These are phyloP conservation scores for Cheilosia soror DNA, from an alignment of 2,888 invertebrate genomes.

Conservation along the genomic window DNA sequence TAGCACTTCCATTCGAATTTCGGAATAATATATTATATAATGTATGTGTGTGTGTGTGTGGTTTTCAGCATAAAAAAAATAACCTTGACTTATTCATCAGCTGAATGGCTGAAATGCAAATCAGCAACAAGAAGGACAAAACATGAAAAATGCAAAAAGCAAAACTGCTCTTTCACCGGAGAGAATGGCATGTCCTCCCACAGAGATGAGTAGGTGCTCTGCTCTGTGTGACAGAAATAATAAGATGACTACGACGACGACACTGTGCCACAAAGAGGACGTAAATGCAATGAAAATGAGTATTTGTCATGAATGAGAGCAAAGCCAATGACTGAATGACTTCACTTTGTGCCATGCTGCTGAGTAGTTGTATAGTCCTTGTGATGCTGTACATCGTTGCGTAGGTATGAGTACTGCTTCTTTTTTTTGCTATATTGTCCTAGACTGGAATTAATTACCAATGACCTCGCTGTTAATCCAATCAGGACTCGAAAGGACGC, in stretches of 20 bases:
- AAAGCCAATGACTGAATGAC: slow-evolving; percentile 60
- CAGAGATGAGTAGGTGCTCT: not conserved
- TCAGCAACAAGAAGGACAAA: slow-evolving; percentile 18
- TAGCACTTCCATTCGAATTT: slow-evolving; percentile 27
- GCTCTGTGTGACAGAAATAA: slow-evolving; percentile 26
- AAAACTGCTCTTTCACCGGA: slow-evolving; percentile 9
- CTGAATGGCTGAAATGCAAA: slow-evolving; percentile 49
- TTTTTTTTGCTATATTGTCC: not conserved
- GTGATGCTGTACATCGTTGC: not conserved
- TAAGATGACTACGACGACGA: slow-evolving; percentile 7
- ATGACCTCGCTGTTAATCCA: not conserved
- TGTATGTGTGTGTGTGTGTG: not conserved
- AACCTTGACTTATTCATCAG: slow-evolving; percentile 68
- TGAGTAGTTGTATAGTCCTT: slow-evolving; percentile 31
- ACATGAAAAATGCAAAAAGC: not conserved
- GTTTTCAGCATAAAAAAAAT: slow-evolving; percentile 25
- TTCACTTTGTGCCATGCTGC: slow-evolving; percentile 40
- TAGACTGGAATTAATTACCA: slow-evolving; percentile 16
- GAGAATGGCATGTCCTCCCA: slow-evolving; percentile 6
- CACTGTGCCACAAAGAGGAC: slow-evolving; percentile 24
- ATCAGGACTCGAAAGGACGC: not conserved
- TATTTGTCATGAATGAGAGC: slow-evolving; percentile 51
- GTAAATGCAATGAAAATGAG: slow-evolving; percentile 43
- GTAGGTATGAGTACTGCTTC: not conserved
- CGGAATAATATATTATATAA: not conserved